Conservation (phyloP, 2,113 vertebrate genomes). For the Engraulis encrasicolus region DNA sequence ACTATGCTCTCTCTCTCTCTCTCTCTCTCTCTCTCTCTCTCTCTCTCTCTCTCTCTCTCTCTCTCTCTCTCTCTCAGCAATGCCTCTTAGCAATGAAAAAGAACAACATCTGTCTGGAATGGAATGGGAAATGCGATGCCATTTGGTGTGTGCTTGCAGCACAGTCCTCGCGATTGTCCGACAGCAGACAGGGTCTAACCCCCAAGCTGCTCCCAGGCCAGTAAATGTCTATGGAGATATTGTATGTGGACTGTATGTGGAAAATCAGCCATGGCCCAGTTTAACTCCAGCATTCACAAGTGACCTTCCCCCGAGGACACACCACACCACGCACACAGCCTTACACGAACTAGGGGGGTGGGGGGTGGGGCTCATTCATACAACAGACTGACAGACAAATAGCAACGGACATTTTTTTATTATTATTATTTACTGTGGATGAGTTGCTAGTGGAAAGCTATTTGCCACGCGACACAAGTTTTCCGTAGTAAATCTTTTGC, state of each 20-base stretch:
- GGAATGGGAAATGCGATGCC: slow-evolving; percentile 17
- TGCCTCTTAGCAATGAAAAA: neutral
- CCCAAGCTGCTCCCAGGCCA: slow-evolving; percentile 22
- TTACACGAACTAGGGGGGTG: neutral
- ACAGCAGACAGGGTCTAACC: slow-evolving; percentile 47
- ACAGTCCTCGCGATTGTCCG: slow-evolving; percentile 36
- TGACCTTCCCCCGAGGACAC: slow-evolving; percentile 46
- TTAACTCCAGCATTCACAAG: slow-evolving; percentile 28
- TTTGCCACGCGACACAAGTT: neutral
- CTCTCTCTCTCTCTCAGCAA: neutral
- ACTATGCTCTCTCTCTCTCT: too few species aligned
- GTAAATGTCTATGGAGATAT: slow-evolving; percentile 47
- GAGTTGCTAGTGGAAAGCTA: neutral
- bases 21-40: too few species aligned
- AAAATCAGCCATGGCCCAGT: slow-evolving; percentile 52
- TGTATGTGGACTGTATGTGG: slow-evolving; percentile 51
- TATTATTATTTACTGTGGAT: too few species aligned
- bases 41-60: too few species aligned
- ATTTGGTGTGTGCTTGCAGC: slow-evolving; percentile 31
- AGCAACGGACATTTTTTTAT: neutral
- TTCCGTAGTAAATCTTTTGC: neutral
- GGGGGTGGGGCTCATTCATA: too few species aligned
- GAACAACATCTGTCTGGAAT: neutral
- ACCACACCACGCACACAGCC: too few species aligned
- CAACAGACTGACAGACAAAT: neutral